Percentiles rank a stretch among this genome's conserved stretches.
Evolutionary conservation across 2,797 vertebrate genomes (phyloP).

Genomic region (Diceros bicornis): DNA sequence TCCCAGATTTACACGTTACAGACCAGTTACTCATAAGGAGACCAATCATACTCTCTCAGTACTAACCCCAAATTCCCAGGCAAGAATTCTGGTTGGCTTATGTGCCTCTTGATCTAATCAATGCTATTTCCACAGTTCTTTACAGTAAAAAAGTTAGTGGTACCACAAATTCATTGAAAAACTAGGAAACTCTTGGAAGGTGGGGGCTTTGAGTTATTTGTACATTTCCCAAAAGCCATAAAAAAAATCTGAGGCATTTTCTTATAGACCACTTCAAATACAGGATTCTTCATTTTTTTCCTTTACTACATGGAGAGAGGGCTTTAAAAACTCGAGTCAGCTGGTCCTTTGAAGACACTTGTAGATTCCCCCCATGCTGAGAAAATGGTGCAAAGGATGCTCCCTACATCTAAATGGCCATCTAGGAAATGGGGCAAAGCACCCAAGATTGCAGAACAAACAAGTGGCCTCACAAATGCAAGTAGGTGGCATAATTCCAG

Average conservation of each 20-base stretch:
- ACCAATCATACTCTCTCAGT: not conserved
- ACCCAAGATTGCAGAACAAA: not conserved
- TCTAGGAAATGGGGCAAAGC: not conserved
- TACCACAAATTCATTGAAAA: conserved; percentile 11
- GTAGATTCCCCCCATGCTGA: not conserved
- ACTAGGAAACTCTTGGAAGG: not conserved
- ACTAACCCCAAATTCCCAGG: conserved; percentile 1
- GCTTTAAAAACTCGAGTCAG: not conserved
- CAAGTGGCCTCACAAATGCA: not conserved
- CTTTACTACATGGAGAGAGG: not conserved
- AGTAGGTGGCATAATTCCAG: conserved; percentile 43
- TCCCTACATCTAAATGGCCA: not conserved
- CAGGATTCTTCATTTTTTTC: not conserved
- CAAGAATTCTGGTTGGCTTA: not conserved
- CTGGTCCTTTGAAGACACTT: not conserved
- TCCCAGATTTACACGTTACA: not conserved
- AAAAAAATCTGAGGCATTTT: not conserved
- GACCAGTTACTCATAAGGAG: not conserved
- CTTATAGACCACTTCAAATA: not conserved
- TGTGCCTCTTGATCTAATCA: not conserved
- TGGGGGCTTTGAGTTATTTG: not conserved
- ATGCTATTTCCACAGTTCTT: not conserved
- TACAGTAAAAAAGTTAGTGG: not conserved
- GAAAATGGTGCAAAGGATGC: not conserved
- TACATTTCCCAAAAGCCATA: not conserved